These are phyloP conservation scores for Cheilosia impressa DNA, from an alignment of 2,888 invertebrate genomes.

Conservation along the genomic window DNA sequence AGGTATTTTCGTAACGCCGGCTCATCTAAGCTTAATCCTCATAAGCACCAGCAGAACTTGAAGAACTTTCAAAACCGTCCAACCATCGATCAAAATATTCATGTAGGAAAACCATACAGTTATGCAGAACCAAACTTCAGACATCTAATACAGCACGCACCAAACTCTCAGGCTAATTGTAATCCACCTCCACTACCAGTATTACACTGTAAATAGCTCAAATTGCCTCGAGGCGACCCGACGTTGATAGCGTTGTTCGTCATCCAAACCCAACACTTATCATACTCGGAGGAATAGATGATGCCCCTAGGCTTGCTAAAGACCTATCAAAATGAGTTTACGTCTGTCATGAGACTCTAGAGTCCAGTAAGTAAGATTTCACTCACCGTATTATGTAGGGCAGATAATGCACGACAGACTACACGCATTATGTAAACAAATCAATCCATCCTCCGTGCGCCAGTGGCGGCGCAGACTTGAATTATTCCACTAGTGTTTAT, in stretches of 20 bases:
- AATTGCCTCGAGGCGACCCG: neutral
- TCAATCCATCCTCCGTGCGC: conserved; percentile 12
- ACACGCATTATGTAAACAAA: conserved; percentile 29
- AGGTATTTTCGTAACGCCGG: too few species aligned
- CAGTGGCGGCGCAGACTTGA: conserved; percentile 7
- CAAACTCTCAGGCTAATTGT: neutral
- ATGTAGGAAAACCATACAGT: too few species aligned
- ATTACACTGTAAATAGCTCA: conserved; percentile 5
- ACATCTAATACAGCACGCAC: neutral
- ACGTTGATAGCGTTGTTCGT: too few species aligned
- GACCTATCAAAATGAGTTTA: neutral
- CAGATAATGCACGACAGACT: conserved; percentile 18
- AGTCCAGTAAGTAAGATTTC: neutral
- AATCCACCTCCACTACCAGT: conserved; percentile 10
- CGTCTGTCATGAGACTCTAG: conserved; percentile 5
- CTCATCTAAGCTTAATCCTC: too few species aligned
- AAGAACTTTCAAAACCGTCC: too few species aligned
- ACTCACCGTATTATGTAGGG: conserved; percentile 3
- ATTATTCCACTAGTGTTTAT: conserved; percentile 1
- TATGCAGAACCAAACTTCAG: too few species aligned
- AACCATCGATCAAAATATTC: too few species aligned
- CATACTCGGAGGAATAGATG: neutral
- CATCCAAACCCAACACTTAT: neutral
- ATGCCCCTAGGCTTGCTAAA: neutral
- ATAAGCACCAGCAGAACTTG: too few species aligned